Percentiles rank a stretch among this genome's conserved stretches.
phyloP scores from a whole-genome alignment of 2,113 vertebrate genomes.

The Penelope pileata region DNA sequence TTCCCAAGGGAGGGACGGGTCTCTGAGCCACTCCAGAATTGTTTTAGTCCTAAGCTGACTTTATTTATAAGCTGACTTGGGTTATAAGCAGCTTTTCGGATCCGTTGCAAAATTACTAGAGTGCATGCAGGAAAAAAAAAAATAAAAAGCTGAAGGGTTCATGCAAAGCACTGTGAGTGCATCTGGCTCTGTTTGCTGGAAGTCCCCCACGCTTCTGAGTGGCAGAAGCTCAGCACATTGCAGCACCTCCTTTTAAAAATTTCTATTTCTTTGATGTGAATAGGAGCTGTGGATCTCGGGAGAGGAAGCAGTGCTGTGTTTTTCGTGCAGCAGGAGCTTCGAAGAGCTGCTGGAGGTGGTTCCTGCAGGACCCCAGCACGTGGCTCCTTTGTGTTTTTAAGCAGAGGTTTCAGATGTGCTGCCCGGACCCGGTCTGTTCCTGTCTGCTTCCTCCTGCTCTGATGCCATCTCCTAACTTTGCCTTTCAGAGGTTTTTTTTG shows the following conservation, averaged over 20 bases:
- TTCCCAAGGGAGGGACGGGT: conserved; percentile 60
- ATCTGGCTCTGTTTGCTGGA: neutral
- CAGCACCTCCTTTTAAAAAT: neutral
- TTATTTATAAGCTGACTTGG: neutral
- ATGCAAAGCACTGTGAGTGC: neutral
- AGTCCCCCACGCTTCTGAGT: neutral
- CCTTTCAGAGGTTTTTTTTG: neutral
- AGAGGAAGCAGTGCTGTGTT: neutral
- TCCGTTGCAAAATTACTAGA: neutral
- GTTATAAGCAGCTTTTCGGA: neutral
- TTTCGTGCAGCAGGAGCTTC: neutral
- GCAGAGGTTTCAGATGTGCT: neutral
- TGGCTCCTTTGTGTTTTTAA: neutral
- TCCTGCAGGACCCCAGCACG: neutral
- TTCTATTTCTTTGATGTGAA: neutral
- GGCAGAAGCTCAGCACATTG: neutral
- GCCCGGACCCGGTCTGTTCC: neutral
- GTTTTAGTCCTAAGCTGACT: neutral
- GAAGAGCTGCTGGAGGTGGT: neutral
- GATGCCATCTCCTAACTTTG: neutral
- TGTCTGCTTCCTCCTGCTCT: neutral
- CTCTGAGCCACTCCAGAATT: conserved; percentile 47
- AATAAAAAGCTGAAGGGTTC: neutral
- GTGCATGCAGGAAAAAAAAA: too few species aligned
- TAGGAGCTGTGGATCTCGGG: neutral